Base-by-base conservation (phyloP, 2,797 vertebrate genomes). In the Tapirus indicus region DNA sequence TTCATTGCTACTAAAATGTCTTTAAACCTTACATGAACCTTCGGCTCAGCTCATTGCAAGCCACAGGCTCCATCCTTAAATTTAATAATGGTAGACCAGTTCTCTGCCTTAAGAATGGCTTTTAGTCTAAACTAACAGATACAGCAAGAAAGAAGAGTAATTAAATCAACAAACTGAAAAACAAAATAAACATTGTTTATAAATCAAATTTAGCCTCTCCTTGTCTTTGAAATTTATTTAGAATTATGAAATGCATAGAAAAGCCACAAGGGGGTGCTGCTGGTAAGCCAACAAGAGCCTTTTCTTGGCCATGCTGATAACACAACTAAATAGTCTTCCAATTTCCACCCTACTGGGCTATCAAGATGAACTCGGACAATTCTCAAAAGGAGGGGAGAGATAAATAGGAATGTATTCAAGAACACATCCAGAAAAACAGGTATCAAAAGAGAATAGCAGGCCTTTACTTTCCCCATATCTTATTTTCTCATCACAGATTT, bases 191-290 rank as follows among this genome's bases (percentile, higher is more conserved):
- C 58, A 78, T 14, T 21, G n/a, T 64, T 80, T 68, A 23, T 9
- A 82, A 78, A 21, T 72, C 60, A 68, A 66, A 62, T 54, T 38
- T 9, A 62, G 20, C 29, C 23, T 44, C 77, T 47, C 44, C 41
- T 38, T 25, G 75, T n/a, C 49, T 68, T n/a, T 10, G 17, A 47
- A 32, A 21, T 14, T 5, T 20, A 16, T 69, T 85, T 69, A 71
- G 38, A 83, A 62, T 69, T 18, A 8, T 64, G 97, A 96, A 98
- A 98, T 95, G 85, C 96, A 41, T 10, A 41, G 6, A 94, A 56
- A 21, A 3, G 71, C 98, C 99, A 54, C 98, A 96, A 98, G 98
- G 88, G 98, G 98, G 97, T 21, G 98, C 98, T 98, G 92, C 79
- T 92, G 96, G 92, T 66, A 98, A 99, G 95, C 75, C 72, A 77